Evolutionary conservation across 2,888 invertebrate species (phyloP).

Genomic region (Dusona sp.): DNA sequence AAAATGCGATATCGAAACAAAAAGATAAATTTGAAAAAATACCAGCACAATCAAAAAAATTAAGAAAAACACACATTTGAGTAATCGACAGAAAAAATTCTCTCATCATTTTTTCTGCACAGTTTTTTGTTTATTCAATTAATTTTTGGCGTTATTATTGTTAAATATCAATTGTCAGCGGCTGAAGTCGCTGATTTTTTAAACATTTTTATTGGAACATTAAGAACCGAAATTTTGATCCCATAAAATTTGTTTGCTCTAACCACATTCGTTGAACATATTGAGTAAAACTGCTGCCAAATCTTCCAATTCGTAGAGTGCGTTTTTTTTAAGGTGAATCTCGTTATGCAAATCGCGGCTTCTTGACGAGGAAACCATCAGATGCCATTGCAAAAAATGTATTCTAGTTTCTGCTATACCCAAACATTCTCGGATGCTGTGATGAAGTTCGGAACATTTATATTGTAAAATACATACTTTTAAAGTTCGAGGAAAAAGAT

Average conservation of each 20-base stretch:
- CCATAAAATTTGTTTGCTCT: neutral
- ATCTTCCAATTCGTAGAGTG: neutral
- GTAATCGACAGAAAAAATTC: too few relatives aligned
- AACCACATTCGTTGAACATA: neutral
- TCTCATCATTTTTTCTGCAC: too few relatives aligned
- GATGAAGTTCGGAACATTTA: neutral
- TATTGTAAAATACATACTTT: neutral
- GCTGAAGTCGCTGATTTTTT: too few relatives aligned
- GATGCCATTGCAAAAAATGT: neutral
- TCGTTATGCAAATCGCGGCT: neutral
- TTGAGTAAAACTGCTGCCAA: neutral
- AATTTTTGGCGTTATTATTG: too few relatives aligned
- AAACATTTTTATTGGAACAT: too few relatives aligned
- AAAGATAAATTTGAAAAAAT: too few relatives aligned
- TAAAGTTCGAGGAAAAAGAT: neutral
- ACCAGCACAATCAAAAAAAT: too few relatives aligned
- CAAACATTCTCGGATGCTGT: neutral
- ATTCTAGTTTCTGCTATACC: neutral
- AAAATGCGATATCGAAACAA: too few relatives aligned
- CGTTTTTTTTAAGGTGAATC: slow-evolving; percentile 2
- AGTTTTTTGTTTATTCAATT: too few relatives aligned
- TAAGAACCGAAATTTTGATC: too few relatives aligned
- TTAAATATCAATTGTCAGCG: too few relatives aligned
- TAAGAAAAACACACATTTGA: too few relatives aligned
- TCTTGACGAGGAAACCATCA: neutral